Base-by-base conservation (phyloP, 2,888 invertebrate genomes). In the Drosophila aldrichi region DNA sequence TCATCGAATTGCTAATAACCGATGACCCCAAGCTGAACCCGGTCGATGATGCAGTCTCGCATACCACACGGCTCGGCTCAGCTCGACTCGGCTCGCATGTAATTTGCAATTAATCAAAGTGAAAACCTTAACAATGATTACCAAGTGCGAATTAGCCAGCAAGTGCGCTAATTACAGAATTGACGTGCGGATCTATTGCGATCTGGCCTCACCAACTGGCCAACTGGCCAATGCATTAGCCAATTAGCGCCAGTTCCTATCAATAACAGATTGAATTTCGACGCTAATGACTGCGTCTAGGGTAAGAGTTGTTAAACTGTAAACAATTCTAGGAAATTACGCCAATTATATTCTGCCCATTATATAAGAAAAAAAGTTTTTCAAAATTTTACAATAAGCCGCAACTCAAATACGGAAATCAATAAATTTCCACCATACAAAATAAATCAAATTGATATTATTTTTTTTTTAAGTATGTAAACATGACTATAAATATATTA, bases 161-260 rank as follows among this genome's bases (percentile, higher is more conserved):
- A 56, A 72, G 40, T 68, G 67, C 57, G 64, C 77, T 62, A 68
- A 77, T 77, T 72, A 68, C 58, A 49, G 29, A 52, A 34, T 36
- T 56, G 58, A 49, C 44, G 25, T 34, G 44, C 64, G 57, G 38
- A 66, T 77, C 58, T 64, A 64, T 43, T 59, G 18, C 76, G 52
- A 46, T 43, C 56, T 34, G 41, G 25, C 16, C 62, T 48, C 18
- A 8, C 22, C 44, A 38, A 57, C 41, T 38, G 16, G n/a, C 22
- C 44, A 38, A 57, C 41, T 38, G 16, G n/a, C 38, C 38, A 38
- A 38, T 38, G n/a, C 20, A 2, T 5, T n/a, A 51, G 51, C 43
- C 73, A 82, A 80, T 82, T 82, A 82, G 57, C 36, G 70, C 59
- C 77, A 76, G 44, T 44, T 63, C 63, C 46, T 70, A 80, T 80